Base-by-base conservation (phyloP, 2,888 invertebrate genomes). In the Philhelius pedissequus region DNA sequence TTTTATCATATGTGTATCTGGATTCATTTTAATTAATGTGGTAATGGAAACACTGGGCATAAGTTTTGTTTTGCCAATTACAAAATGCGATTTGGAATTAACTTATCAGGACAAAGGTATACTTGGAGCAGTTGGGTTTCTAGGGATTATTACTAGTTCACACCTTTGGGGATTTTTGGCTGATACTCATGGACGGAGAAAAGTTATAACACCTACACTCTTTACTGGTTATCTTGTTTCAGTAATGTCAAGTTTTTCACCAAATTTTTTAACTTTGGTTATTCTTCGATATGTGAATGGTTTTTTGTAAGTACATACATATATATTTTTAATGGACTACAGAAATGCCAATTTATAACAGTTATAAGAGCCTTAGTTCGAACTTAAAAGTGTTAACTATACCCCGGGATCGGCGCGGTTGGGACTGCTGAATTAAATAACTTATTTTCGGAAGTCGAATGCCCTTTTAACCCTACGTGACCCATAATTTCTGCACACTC, bases 141-240 rank as follows among this genome's bases (percentile, higher is more conserved):
- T 90, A 15, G 92, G 92, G 87, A 92, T 93, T 75, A 92, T 93
- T 22, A 86, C 91, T 3, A 92, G 93, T 66, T 93, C 93, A 2
- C 92, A 93, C 88, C 87, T 93, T 27, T 93, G 93, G 93, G 94
- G 94, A 15, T 92, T 92, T 86, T 86, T 93, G 45, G 93, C 93
- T 0, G 93, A 93, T 87, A 92, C 92, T 1, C 90, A 89, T 64
- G 94, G 94, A 5, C 88, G 93, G 40, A 90, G 91, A 86, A 91
- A 89, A 27, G 90, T 91, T 6, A 90, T 93, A 58, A 87, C 92
- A 11, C 89, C 92, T 20, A 91, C 93, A 50, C 88, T 93, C 52
- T 71, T 92, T 5, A 76, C 90, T 4, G 92, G 92, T 79, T 92
- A 92, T 48, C 27, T 92, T 2, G 89, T 91, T 9, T 92, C 92